Evolutionary conservation across 1,140 invertebrate genomes (phyloP).

Genomic region (Drosophila trapezifrons): DNA sequence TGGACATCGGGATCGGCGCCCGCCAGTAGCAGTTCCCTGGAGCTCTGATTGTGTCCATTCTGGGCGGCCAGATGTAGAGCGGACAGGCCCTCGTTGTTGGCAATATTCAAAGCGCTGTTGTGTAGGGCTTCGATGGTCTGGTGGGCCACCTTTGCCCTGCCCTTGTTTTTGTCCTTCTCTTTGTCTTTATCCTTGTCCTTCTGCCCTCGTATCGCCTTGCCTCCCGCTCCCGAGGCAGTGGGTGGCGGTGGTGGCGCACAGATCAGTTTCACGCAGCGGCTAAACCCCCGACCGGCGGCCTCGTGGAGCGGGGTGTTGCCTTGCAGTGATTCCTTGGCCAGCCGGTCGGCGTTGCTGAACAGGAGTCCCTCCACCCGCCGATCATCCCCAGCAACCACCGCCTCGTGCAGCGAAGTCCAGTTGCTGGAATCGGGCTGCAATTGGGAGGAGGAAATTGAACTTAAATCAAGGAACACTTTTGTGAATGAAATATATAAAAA

Average conservation of each 20-base stretch:
- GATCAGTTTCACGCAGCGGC: constrained; percentile 91
- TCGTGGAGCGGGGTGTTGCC: constrained; percentile 97
- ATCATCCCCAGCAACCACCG: constrained; percentile 73
- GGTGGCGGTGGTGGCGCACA: constrained; percentile 84
- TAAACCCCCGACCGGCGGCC: constrained; percentile 97
- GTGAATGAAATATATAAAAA: constrained; percentile 1
- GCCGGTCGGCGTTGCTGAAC: constrained; percentile 57
- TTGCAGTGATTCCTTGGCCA: constrained; percentile 86
- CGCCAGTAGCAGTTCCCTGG: constrained; percentile 93
- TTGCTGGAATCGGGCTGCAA: constrained; percentile 63
- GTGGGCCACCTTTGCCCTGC: constrained; percentile 48
- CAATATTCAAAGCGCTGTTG: constrained; percentile 89
- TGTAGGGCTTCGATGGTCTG: constrained; percentile 86
- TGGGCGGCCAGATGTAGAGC: constrained; percentile 97
- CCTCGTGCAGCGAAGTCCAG: constrained; percentile 75
- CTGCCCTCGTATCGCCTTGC: constrained; percentile 10
- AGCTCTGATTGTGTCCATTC: constrained; percentile 98
- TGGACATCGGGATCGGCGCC: constrained; percentile 94
- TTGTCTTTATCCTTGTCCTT: constrained; percentile 44
- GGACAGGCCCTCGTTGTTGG: constrained; percentile 95
- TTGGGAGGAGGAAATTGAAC: neutral
- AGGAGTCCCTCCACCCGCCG: constrained; percentile 66
- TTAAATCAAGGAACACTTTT: neutral
- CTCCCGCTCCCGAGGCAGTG: constrained; percentile 5
- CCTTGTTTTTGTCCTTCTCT: constrained; percentile 52